Conservation (phyloP, 1,140 invertebrate genomes). For the Drosophila gunungcola region DNA sequence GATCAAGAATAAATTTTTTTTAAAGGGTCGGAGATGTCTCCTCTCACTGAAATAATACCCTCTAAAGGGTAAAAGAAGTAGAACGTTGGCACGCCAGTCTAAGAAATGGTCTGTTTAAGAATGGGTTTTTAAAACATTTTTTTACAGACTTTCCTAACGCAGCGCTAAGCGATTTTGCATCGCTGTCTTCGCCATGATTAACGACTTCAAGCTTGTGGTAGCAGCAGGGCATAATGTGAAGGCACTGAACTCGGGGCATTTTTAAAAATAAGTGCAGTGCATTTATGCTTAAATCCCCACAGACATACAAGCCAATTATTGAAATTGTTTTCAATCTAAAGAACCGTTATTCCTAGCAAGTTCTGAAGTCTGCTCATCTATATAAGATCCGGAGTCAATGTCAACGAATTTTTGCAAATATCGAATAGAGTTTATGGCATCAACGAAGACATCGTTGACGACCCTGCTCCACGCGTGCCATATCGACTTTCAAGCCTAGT, state of each 20-base stretch:
- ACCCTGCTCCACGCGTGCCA: conserved; percentile 88
- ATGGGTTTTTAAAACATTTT: conserved; percentile 23
- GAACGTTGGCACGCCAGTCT: conserved; percentile 87
- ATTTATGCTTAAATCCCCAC: conserved; percentile 92
- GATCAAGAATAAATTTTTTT: too few species aligned
- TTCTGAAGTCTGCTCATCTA: conserved; percentile 84
- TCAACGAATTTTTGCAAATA: conserved; percentile 87
- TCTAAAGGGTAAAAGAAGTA: conserved; percentile 1
- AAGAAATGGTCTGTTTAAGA: conserved; percentile 88
- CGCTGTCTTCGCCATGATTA: not conserved
- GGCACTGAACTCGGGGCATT: conserved; percentile 86
- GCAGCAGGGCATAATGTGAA: conserved; percentile 93
- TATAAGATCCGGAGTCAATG: conserved; percentile 85
- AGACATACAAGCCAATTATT: conserved; percentile 91
- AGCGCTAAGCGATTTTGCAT: conserved; percentile 85
- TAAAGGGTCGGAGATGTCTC: too few species aligned
- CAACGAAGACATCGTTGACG: conserved; percentile 87
- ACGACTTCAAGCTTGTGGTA: conserved; percentile 90
- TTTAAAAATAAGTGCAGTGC: conserved; percentile 90
- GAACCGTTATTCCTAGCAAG: conserved; percentile 59
- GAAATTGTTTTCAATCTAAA: conserved; percentile 1
- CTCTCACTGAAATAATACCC: too few species aligned
- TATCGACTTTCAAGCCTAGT: conserved; percentile 90
- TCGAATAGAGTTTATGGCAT: conserved; percentile 85
- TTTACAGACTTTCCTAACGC: conserved; percentile 29